These are phyloP conservation scores for Eubasilissa splendida DNA, from an alignment of 2,888 invertebrate genomes.

Conservation along the genomic window DNA sequence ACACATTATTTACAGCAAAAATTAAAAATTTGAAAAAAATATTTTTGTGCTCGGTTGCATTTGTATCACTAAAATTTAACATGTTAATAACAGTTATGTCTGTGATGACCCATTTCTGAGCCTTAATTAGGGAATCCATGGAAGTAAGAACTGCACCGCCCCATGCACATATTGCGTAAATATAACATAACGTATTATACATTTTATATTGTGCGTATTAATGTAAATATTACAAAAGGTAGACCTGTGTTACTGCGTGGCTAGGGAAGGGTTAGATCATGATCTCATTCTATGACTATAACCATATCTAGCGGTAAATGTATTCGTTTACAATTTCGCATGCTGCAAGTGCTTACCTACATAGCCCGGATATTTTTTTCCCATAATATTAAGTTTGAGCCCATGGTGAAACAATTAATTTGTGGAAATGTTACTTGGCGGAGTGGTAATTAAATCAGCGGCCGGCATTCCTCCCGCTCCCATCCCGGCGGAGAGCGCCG, in stretches of 20 bases:
- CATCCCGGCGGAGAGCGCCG: slow-evolving; percentile 4
- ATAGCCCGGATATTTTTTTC: neutral
- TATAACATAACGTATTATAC: too few relatives aligned
- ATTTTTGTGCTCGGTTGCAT: neutral
- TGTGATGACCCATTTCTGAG: too few relatives aligned
- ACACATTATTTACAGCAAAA: slow-evolving; percentile 22
- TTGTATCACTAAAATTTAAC: too few relatives aligned
- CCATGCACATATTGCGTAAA: too few relatives aligned
- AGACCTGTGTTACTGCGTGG: too few relatives aligned
- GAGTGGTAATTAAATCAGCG: slow-evolving; percentile 1
- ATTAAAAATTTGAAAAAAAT: neutral
- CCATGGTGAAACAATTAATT: slow-evolving; percentile 18
- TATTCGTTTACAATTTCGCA: neutral
- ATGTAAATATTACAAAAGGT: too few relatives aligned
- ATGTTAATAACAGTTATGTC: too few relatives aligned
- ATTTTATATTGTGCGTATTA: too few relatives aligned
- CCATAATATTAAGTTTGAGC: slow-evolving; percentile 1
- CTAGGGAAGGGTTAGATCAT: too few relatives aligned
- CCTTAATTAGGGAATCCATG: too few relatives aligned
- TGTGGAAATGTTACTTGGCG: neutral
- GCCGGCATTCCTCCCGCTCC: slow-evolving; percentile 1
- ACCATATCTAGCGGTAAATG: neutral
- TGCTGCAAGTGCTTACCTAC: neutral
- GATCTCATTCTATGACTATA: too few relatives aligned
- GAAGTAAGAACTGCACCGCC: too few relatives aligned